These are phyloP conservation scores for Phymanthus crucifer DNA, from an alignment of 92 coral and sea anemone species.

Conservation along the genomic window DNA sequence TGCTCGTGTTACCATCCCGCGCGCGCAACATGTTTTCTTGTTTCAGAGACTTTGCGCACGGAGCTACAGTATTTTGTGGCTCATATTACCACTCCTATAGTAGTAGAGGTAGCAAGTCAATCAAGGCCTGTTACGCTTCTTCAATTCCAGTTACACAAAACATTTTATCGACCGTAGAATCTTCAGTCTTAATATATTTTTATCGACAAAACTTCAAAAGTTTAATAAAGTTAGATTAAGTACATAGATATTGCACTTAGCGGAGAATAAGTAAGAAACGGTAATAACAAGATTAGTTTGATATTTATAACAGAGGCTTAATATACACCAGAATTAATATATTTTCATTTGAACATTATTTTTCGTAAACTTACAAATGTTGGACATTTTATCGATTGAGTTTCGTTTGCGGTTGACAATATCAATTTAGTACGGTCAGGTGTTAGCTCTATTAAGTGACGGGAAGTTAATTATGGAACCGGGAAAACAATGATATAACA, in stretches of 20 bases:
- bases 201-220: not conserved
- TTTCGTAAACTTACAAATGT: not conserved
- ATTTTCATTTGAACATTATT: slow-evolving; percentile 1
- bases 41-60: too few species aligned
- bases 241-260: not conserved
- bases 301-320: not conserved
- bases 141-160: too few species aligned
- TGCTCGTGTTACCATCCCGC: too few species aligned
- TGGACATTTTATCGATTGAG: not conserved
- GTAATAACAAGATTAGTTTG: not conserved
- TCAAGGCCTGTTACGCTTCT: too few species aligned
- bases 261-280: not conserved
- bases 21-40: too few species aligned
- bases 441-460: not conserved
- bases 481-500: slow-evolving; percentile 5
- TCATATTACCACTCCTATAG: too few species aligned
- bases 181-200: not conserved
- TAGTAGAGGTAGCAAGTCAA: too few species aligned
- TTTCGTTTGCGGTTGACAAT: not conserved
- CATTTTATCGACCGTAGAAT: not conserved
- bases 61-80: too few species aligned
- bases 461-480: not conserved
- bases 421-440: not conserved
- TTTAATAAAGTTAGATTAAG: not conserved
- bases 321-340: not conserved